These are phyloP conservation scores for Cervus canadensis DNA, from an alignment of 2,113 vertebrate genomes.

Conservation along the genomic window DNA sequence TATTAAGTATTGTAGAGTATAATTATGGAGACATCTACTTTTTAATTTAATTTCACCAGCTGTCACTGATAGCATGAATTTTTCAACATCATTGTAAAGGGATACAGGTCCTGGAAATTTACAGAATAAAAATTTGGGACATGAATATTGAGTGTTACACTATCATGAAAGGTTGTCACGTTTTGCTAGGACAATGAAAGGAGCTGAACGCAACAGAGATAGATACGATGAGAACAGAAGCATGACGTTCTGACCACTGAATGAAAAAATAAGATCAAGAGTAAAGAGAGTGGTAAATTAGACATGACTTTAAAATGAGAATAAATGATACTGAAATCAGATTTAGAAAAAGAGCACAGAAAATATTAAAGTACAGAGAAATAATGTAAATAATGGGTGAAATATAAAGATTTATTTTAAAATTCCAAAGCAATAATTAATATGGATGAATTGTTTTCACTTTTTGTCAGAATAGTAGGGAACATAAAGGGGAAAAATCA, in stretches of 20 bases:
- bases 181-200: background rate
- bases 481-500: background rate
- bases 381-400: background rate
- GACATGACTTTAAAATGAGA: background rate
- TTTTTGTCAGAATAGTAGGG: conserved; percentile 29
- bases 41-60: conserved; percentile 37
- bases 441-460: background rate
- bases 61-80: background rate
- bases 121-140: conserved; percentile 6
- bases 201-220: background rate
- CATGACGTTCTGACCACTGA: background rate
- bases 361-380: background rate
- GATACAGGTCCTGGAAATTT: background rate
- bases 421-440: background rate
- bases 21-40: conserved; percentile 41
- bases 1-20: background rate
- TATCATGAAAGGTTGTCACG: background rate
- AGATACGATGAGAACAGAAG: conserved; percentile 21
- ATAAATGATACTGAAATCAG: background rate
- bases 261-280: background rate
- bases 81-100: background rate
- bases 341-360: background rate
- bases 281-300: background rate
- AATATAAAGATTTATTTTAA: conserved; percentile 39
- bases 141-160: background rate